Evolutionary conservation across 2,888 invertebrate genomes (phyloP).

Genomic region (Dasypolia templi): DNA sequence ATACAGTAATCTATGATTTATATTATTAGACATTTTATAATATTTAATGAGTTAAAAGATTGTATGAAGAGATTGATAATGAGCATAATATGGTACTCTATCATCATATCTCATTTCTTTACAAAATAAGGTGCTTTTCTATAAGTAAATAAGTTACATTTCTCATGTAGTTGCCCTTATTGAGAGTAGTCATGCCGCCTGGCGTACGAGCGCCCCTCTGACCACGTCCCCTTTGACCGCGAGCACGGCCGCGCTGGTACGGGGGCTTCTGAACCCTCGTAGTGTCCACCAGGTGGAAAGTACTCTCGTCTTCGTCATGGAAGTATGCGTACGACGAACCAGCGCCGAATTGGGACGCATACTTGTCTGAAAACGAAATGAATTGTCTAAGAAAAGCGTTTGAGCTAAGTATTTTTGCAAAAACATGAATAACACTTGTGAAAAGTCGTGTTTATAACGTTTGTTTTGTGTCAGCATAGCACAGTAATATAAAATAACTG

Average conservation of each 20-base stretch:
- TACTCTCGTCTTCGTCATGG: constrained; percentile 99
- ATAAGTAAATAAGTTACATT: constrained; percentile 40
- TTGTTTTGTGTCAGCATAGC: background rate
- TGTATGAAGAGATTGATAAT: background rate
- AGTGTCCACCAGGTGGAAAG: constrained; percentile 99
- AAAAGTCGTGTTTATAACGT: background rate
- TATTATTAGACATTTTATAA: no score
- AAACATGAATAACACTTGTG: constrained; percentile 24
- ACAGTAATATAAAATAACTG: background rate
- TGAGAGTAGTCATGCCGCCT: constrained; percentile 95
- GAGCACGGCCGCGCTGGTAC: constrained; percentile 97
- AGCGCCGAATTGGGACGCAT: constrained; percentile 97
- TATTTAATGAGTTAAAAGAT: background rate
- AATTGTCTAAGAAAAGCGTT: background rate
- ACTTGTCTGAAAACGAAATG: constrained; percentile 92
- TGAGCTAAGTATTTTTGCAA: background rate
- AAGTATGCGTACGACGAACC: constrained; percentile 99
- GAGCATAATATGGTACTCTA: background rate
- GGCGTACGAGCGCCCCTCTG: constrained; percentile 92
- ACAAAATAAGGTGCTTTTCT: background rate
- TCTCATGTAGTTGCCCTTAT: constrained; percentile 91
- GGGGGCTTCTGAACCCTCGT: constrained; percentile 97
- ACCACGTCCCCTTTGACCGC: constrained; percentile 94
- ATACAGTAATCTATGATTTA: background rate
- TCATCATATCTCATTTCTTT: background rate